Evolutionary conservation across 64 coral and sea anemone genomes (phyloP).

Genomic region (Pachyseris speciosa): DNA sequence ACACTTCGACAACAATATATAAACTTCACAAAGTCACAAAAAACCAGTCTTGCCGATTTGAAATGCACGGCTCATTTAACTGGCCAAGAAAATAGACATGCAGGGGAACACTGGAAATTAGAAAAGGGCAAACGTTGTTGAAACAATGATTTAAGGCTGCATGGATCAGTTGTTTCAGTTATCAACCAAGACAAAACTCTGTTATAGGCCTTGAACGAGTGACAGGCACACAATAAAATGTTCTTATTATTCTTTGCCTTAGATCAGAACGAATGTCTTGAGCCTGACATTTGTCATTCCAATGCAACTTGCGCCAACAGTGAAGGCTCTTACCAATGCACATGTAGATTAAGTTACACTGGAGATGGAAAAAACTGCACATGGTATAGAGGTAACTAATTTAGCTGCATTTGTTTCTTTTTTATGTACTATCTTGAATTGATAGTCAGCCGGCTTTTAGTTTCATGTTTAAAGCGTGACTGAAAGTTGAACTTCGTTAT

Average conservation of each 20-base stretch:
- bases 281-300: slow-evolving; percentile 59
- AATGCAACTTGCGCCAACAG: slow-evolving; percentile 88
- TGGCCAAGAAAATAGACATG: too few relatives aligned
- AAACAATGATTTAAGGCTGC: too few relatives aligned
- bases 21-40: too few relatives aligned
- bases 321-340: slow-evolving; percentile 84
- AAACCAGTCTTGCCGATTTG: too few relatives aligned
- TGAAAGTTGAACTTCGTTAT: not conserved
- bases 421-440: not conserved
- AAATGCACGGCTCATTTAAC: too few relatives aligned
- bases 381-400: slow-evolving; percentile 72
- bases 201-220: too few relatives aligned
- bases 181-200: too few relatives aligned
- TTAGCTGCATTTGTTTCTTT: not conserved
- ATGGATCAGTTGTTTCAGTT: too few relatives aligned
- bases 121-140: too few relatives aligned
- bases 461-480: not conserved
- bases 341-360: slow-evolving; percentile 85
- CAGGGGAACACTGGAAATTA: too few relatives aligned
- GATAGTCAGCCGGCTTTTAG: not conserved
- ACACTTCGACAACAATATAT: too few relatives aligned
- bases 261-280: slow-evolving; percentile 84
- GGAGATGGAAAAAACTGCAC: slow-evolving; percentile 81
- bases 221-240: not conserved
- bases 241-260: not conserved